These are phyloP conservation scores for Eulemur macaco DNA, from an alignment of 2,113 vertebrate genomes.

Conservation along the genomic window DNA sequence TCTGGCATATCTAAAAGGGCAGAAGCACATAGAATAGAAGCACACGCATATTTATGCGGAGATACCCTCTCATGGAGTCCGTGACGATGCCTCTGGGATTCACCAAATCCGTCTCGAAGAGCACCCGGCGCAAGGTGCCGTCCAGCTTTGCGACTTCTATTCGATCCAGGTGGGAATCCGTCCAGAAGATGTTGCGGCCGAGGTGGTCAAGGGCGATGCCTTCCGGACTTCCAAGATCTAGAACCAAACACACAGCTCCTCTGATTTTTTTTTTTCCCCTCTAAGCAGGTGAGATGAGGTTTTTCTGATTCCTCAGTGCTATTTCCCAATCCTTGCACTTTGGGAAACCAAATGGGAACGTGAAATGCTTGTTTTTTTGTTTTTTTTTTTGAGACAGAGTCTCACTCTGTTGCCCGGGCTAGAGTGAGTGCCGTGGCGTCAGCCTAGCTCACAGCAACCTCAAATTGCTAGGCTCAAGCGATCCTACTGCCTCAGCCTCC, in stretches of 20 bases:
- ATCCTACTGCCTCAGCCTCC: too few relatives aligned
- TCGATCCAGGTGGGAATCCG: constrained; percentile 90
- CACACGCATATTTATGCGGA: background rate
- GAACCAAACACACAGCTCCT: constrained; percentile 35
- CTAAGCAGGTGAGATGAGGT: background rate
- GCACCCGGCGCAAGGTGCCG: constrained; percentile 90
- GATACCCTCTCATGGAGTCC: constrained; percentile 90
- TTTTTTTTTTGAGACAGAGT: too few relatives aligned
- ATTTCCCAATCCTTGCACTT: background rate
- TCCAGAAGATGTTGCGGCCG: constrained; percentile 94
- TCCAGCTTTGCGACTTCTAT: constrained; percentile 94
- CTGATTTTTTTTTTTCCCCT: background rate
- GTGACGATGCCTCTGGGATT: constrained; percentile 92
- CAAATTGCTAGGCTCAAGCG: too few relatives aligned
- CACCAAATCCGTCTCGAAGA: constrained; percentile 90
- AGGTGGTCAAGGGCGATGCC: constrained; percentile 94
- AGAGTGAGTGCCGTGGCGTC: too few relatives aligned
- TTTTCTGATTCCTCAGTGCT: background rate
- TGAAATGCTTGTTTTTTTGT: background rate
- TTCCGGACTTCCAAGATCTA: constrained; percentile 93
- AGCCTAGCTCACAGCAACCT: too few relatives aligned
- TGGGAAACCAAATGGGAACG: background rate
- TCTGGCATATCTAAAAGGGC: background rate
- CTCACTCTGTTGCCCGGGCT: too few relatives aligned
- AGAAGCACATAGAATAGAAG: accelerated